Conservation (phyloP, 2,888 invertebrate species). For the Sphecodes monilicornis region DNA sequence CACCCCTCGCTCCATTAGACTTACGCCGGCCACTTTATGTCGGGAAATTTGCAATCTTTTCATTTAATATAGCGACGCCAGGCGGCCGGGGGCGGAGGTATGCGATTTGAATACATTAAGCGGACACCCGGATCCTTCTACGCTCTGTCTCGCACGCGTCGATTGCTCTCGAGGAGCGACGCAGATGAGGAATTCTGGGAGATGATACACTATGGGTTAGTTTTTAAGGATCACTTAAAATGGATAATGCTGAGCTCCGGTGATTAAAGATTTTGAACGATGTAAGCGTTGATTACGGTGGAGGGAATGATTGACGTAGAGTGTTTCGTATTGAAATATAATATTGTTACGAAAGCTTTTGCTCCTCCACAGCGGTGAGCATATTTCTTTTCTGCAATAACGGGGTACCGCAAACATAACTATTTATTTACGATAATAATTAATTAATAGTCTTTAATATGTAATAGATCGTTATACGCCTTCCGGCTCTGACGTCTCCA, state of each 20-base stretch:
- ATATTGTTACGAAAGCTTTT: too few relatives aligned
- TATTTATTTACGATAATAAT: too few relatives aligned
- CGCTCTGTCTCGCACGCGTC: constrained; percentile 62
- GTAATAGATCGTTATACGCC: too few relatives aligned
- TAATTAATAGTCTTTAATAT: too few relatives aligned
- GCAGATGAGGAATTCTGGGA: neutral
- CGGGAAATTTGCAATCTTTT: constrained; percentile 84
- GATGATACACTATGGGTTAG: neutral
- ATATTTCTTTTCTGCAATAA: too few relatives aligned
- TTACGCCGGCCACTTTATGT: constrained; percentile 83
- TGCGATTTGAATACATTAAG: constrained; percentile 83
- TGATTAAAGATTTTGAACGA: neutral
- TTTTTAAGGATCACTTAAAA: neutral
- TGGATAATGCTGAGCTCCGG: neutral
- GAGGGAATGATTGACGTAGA: neutral
- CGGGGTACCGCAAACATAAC: too few relatives aligned
- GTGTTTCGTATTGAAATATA: neutral
- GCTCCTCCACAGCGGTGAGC: too few relatives aligned
- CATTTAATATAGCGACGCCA: constrained; percentile 84
- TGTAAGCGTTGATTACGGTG: neutral
- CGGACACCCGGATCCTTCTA: constrained; percentile 64
- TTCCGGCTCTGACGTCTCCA: too few relatives aligned
- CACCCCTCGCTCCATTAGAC: constrained; percentile 81
- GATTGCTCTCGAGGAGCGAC: constrained; percentile 3
- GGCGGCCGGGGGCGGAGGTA: constrained; percentile 74